Evolutionary conservation across 92 coral and sea anemone species (phyloP), one percentile per base, ranked within the genome.

Genomic region (Plumapathes pennacea): DNA sequence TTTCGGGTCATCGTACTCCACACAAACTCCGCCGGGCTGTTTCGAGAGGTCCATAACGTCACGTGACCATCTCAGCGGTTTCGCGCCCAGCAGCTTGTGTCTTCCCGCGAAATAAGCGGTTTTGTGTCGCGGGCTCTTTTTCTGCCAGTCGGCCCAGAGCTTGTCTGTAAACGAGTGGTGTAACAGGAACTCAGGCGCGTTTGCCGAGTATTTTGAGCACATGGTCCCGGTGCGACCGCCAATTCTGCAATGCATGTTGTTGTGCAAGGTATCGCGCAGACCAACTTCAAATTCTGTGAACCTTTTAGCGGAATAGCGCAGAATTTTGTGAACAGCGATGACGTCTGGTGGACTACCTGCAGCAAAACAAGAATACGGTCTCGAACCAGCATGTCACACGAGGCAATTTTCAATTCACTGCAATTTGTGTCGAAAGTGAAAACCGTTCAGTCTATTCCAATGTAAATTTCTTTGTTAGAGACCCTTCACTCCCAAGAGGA

Each of bases 141-240:
- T 82, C 77, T 86, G 95, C 95, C 95, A 86, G 65, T 86, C 95
- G 37, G 67, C 43, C 95, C 95, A 86, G 44, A 82, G 33, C 50
- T 86, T 86, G 79, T 86, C 95, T 7, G 89, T 77, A 25, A 86
- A 86, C 1, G 74, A 82, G 46, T 86, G 95, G 46, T 86, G 95
- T 25, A 86, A 33, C 25, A 86, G 80, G 53, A 86, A 86, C 67
- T 86, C 95, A 12, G 95, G 95, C 15, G 95, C 95, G 50, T 86
- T 86, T 2, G 95, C 95, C 1, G 95, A 84, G 1, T 44, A 37
- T 19, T 11, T 71, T 21, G 82, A 26, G 58, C 95, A 86, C 95
- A 87, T 87, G 32, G 96, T 87, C 0, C 96, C 96, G 0, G 75
- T 78, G 12, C 32, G 47, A 22, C 95, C 95, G 8, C 96, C 96